These are phyloP conservation scores for Bellardia bayeri DNA, from an alignment of 2,888 invertebrate species.

Conservation along the genomic window DNA sequence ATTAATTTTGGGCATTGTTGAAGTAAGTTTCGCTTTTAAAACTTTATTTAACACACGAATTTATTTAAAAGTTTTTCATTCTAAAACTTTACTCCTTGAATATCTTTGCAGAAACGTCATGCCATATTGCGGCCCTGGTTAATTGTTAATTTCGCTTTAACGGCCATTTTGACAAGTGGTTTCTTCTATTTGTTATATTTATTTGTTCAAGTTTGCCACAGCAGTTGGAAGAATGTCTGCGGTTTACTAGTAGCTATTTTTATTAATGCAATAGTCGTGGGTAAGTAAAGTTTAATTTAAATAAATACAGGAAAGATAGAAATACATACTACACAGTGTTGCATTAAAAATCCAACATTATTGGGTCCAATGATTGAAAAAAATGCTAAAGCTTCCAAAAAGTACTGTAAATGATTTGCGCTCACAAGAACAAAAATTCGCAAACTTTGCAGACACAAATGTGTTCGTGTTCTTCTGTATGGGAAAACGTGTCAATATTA, in stretches of 20 bases:
- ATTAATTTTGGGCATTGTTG: conserved; percentile 38
- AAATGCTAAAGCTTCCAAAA: too few species aligned
- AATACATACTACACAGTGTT: too few species aligned
- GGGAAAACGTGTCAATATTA: too few species aligned
- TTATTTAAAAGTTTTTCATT: too few species aligned
- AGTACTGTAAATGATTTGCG: too few species aligned
- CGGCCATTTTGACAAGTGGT: conserved; percentile 1
- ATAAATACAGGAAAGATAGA: background rate
- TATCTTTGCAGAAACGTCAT: conserved; percentile 38
- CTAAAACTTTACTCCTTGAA: background rate
- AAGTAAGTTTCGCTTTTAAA: conserved; percentile 28
- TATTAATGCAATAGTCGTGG: conserved; percentile 1
- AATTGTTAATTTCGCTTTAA: conserved; percentile 6
- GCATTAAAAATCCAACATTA: too few species aligned
- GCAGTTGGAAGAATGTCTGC: conserved; percentile 20
- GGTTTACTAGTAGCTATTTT: conserved; percentile 12
- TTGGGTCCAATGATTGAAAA: too few species aligned
- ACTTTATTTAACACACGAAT: background rate
- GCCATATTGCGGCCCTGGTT: conserved; percentile 34
- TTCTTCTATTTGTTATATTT: conserved; percentile 27
- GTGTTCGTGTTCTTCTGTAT: too few species aligned
- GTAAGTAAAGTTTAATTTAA: conserved; percentile 24
- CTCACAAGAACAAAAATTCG: too few species aligned
- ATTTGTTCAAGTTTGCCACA: background rate
- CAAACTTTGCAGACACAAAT: too few species aligned